These are phyloP conservation scores for Eupithecia dodoneata DNA, from an alignment of 2,888 invertebrate species.

Conservation along the genomic window DNA sequence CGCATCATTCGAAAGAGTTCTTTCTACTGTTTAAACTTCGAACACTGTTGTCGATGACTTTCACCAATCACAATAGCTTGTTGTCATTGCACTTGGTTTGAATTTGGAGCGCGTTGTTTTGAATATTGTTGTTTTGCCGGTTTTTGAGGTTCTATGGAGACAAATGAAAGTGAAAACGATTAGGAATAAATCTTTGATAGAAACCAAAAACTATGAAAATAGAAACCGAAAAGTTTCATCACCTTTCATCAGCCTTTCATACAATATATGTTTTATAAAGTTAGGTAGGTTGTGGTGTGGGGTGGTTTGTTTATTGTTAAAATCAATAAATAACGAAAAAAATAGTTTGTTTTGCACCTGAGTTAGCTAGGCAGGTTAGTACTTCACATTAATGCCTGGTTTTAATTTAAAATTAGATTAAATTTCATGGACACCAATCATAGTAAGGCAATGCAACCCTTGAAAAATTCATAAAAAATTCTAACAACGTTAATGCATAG, in stretches of 20 bases:
- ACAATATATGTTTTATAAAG: neutral
- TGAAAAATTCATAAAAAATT: constrained; percentile 6
- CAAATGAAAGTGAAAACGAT: neutral
- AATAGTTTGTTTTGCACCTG: neutral
- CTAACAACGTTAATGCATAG: constrained; percentile 42
- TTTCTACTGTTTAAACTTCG: constrained; percentile 46
- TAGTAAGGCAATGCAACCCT: neutral
- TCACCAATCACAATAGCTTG: constrained; percentile 48
- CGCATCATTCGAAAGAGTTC: constrained; percentile 51
- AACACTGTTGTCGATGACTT: constrained; percentile 39
- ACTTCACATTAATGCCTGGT: too few relatives aligned
- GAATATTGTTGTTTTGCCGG: neutral
- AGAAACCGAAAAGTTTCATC: neutral
- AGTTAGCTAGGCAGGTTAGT: neutral
- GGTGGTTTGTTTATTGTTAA: neutral
- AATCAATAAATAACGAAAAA: neutral
- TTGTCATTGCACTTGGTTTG: constrained; percentile 47
- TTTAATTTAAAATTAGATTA: neutral
- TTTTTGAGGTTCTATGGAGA: constrained; percentile 13
- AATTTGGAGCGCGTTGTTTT: constrained; percentile 28
- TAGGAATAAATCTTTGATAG: neutral
- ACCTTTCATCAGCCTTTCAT: neutral
- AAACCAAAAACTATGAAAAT: neutral
- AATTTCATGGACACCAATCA: neutral
- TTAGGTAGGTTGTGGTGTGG: neutral